Conservation (phyloP, 1,140 invertebrate species). For the Amyelois transitella region DNA sequence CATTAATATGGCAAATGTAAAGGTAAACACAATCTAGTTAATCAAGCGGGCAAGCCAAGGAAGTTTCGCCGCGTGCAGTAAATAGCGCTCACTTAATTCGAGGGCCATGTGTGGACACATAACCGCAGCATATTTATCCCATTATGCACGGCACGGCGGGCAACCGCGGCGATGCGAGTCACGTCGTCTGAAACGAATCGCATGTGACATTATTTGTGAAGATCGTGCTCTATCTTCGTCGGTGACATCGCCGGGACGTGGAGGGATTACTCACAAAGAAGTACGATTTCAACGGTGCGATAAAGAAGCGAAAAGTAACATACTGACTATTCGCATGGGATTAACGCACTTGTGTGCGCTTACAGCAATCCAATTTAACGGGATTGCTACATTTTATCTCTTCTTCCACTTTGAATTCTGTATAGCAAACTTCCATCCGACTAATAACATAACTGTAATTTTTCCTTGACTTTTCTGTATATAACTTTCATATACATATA, state of each 20-base stretch:
- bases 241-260: constrained; percentile 65
- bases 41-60: constrained; percentile 44
- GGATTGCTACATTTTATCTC: not conserved
- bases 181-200: constrained; percentile 72
- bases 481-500: too few relatives aligned
- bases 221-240: constrained; percentile 74
- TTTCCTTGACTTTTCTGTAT: too few relatives aligned
- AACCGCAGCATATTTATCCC: constrained; percentile 72
- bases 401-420: not conserved
- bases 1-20: constrained; percentile 27
- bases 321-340: constrained; percentile 52
- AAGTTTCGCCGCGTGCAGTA: constrained; percentile 55
- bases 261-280: constrained; percentile 73
- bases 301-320: constrained; percentile 68
- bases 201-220: constrained; percentile 74
- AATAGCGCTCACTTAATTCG: constrained; percentile 68
- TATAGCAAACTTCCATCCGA: not conserved
- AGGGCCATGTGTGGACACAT: constrained; percentile 67
- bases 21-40: constrained; percentile 56
- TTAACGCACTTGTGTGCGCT: constrained; percentile 49
- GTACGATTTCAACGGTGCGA: constrained; percentile 71
- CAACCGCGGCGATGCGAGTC: constrained; percentile 64
- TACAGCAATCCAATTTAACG: too few relatives aligned
- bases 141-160: constrained; percentile 68
- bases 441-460: too few relatives aligned